These are phyloP conservation scores for Orchesella cincta DNA, from an alignment of 1,140 invertebrate species.

Conservation along the genomic window DNA sequence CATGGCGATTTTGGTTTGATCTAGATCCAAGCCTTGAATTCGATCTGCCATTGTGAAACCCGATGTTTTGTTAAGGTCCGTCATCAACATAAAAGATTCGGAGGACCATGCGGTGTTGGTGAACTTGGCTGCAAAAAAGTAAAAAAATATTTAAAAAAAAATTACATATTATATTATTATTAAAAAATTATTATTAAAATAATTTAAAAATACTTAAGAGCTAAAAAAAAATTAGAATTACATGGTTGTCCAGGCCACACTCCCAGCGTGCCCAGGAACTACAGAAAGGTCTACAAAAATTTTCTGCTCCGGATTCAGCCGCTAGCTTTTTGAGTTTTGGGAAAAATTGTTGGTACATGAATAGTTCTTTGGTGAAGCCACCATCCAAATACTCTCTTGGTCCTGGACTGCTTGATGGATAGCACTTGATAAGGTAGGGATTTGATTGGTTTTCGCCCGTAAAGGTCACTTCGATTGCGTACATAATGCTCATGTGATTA, in stretches of 20 bases:
- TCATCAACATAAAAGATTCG: constrained; percentile 67
- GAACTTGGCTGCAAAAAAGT: not conserved
- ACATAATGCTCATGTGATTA: constrained; percentile 58
- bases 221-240: no score
- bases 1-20: constrained; percentile 60
- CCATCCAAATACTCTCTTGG: constrained; percentile 36
- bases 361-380: constrained; percentile 36
- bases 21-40: constrained; percentile 59
- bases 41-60: constrained; percentile 63
- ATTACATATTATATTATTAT: no score
- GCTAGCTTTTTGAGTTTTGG: constrained; percentile 27
- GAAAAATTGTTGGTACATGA: constrained; percentile 34
- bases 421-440: constrained; percentile 37
- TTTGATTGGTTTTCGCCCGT: not conserved
- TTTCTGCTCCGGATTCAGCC: not conserved
- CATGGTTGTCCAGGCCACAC: not conserved
- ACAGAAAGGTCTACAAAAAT: not conserved
- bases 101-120: not conserved
- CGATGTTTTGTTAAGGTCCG: constrained; percentile 61
- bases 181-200: not conserved
- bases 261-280: not conserved
- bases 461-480: constrained; percentile 51
- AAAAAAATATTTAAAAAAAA: not conserved
- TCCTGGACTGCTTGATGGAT: constrained; percentile 37
- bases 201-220: no score